These are phyloP conservation scores for Odontothrips loti DNA, from an alignment of 2,888 invertebrate species.

Conservation along the genomic window DNA sequence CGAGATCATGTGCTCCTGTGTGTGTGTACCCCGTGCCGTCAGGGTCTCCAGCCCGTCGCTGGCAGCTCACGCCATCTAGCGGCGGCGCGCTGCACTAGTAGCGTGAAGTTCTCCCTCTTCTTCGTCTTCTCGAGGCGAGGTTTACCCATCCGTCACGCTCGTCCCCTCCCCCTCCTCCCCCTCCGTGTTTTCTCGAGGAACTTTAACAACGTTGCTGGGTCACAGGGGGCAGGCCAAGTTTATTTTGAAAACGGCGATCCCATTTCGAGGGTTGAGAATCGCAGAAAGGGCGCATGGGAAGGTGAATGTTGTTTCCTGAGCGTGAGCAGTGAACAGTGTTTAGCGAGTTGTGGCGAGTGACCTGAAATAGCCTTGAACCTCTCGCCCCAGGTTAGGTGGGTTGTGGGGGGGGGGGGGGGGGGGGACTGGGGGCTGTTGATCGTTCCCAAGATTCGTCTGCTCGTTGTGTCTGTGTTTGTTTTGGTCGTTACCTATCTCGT, in stretches of 20 bases:
- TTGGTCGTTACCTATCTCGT: too few relatives aligned
- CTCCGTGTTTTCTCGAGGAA: not conserved
- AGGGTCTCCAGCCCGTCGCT: not conserved
- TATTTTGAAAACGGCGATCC: too few relatives aligned
- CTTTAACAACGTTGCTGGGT: too few relatives aligned
- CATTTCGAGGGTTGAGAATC: too few relatives aligned
- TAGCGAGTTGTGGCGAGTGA: not conserved
- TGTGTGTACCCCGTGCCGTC: not conserved
- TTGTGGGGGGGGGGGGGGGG: not conserved
- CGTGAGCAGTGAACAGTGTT: not conserved
- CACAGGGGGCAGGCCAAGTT: too few relatives aligned
- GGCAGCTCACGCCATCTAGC: not conserved
- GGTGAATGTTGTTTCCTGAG: not conserved
- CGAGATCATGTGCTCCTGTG: too few relatives aligned
- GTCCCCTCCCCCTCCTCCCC: not conserved
- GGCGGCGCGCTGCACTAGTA: not conserved
- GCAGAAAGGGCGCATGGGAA: not conserved
- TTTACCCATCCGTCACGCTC: not conserved
- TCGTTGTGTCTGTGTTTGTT: too few relatives aligned
- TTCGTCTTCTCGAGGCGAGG: not conserved
- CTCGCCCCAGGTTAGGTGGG: not conserved
- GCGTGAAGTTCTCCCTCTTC: slow-evolving; percentile 28
- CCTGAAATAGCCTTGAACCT: slow-evolving; percentile 21
- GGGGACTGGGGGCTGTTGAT: not conserved
- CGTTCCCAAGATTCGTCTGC: not conserved